These are phyloP conservation scores for Scelioninae gen. 1 DNA, from an alignment of 2,888 invertebrate species.

Conservation along the genomic window DNA sequence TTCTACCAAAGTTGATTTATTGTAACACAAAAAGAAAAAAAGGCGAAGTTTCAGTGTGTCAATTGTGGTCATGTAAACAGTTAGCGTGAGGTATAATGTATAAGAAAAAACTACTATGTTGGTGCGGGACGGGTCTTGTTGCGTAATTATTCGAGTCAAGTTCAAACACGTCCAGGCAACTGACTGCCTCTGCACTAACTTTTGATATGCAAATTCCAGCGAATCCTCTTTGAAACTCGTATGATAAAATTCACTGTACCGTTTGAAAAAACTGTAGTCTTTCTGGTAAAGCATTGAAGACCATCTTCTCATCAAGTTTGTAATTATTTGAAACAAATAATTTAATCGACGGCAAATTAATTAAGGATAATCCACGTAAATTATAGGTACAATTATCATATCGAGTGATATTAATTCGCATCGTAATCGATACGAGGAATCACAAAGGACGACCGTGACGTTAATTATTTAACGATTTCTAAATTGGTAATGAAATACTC, in stretches of 20 bases:
- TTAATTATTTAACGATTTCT: constrained; percentile 54
- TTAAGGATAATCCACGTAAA: constrained; percentile 19
- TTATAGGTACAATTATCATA: constrained; percentile 11
- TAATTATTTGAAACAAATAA: neutral
- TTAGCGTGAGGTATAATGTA: constrained; percentile 13
- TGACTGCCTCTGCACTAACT: constrained; percentile 57
- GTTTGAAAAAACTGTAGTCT: neutral
- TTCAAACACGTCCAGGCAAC: constrained; percentile 65
- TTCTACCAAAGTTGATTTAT: neutral
- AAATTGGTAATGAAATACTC: constrained; percentile 32
- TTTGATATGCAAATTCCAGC: constrained; percentile 70
- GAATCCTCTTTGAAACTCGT: constrained; percentile 22
- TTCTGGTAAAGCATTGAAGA: neutral
- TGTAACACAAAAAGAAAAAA: neutral
- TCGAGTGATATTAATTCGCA: constrained; percentile 43
- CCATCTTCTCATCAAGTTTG: neutral
- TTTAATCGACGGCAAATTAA: constrained; percentile 16
- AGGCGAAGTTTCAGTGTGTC: neutral
- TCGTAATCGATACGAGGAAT: constrained; percentile 45
- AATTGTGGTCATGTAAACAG: constrained; percentile 27
- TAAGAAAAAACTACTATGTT: constrained; percentile 27
- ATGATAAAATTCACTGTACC: constrained; percentile 3
- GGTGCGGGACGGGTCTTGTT: constrained; percentile 13
- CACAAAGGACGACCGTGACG: constrained; percentile 37
- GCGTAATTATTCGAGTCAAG: constrained; percentile 70